phyloP scores from a whole-genome alignment of 2,113 vertebrate species.

The Amphiprion percula region DNA sequence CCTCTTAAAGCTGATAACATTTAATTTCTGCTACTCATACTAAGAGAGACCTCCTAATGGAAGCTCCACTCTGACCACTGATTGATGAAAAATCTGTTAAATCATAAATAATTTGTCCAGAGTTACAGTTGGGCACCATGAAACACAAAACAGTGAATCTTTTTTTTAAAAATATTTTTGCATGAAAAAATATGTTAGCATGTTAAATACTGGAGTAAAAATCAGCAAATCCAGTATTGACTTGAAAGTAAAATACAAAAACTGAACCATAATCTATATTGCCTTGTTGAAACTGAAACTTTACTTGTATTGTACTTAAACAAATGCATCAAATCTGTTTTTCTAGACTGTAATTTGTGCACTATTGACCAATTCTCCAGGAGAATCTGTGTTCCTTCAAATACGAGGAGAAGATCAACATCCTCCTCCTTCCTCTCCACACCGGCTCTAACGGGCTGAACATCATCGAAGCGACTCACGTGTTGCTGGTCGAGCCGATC shows the following conservation, averaged over 20 bases:
- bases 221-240: not conserved
- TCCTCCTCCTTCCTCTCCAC: constrained; percentile 96
- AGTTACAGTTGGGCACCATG: not conserved
- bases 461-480: constrained; percentile 97
- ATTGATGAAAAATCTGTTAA: not conserved
- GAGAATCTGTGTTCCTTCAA: constrained; percentile 99
- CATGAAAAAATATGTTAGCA: not conserved
- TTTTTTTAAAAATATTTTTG: not conserved
- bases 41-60: too few relatives aligned
- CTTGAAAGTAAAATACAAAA: not conserved
- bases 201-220: not conserved
- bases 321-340: not conserved
- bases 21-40: too few relatives aligned
- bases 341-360: not conserved
- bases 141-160: not conserved
- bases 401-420: constrained; percentile 95
- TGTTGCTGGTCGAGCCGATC: constrained; percentile 96
- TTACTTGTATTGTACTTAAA: not conserved
- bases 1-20: too few relatives aligned
- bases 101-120: not conserved
- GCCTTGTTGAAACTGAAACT: not conserved
- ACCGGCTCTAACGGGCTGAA: constrained; percentile 98
- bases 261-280: not conserved
- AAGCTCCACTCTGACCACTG: too few relatives aligned
- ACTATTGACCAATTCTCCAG: constrained; percentile 74